Base-by-base conservation (phyloP, 2,113 vertebrate genomes). In the Podiceps cristatus region DNA sequence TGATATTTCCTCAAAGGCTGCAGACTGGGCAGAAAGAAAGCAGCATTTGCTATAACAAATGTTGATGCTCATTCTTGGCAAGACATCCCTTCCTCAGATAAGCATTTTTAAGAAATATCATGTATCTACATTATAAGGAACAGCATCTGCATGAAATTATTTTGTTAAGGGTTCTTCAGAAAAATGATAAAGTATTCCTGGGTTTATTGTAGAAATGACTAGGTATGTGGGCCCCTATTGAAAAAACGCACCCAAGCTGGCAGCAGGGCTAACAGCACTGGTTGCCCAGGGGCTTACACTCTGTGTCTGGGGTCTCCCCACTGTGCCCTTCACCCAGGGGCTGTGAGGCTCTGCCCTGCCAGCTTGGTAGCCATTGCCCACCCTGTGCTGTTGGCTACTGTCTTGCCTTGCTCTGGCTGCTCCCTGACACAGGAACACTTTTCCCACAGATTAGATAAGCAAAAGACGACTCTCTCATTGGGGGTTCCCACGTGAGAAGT, bases 1-100 rank as follows among this genome's bases (percentile, higher is more conserved):
- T 95, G 86, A 7, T 71, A 33, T 50, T 86, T 62, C 55, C 47
- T 88, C 47, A 50, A 40, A 93, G 88, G 72, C 92, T 90, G 72
- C 85, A 83, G 74, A 7, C 63, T 67, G 67, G 28, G 88, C 78
- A 80, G 84, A 68, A 78, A 85, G 53, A 1, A 88, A 86, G 83
- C 42, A 86, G n/a, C 19, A 53, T 63, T 92, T 96, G 88, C 86
- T 74, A 18, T 19, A 80, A 86, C 74, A 94, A 96, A 88, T 64
- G 75, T 66, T 9, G 1, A 3, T 73, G 75, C 4, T 93, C 67
- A 13, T 29, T 83, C 75, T 58, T 95, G 90, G 85, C 81, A 76
- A 73, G 71, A 31, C 19, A 83, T 7, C 29, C 50, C 49, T 68
- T 91, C 73, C 66, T 64, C n/a, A 64, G 56, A 85, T 2, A 69